Percentiles rank a stretch among this genome's conserved stretches.
These are phyloP conservation scores for Petrocephalus microphthalmus DNA, from an alignment of 2,113 vertebrate species.

Conservation along the genomic window DNA sequence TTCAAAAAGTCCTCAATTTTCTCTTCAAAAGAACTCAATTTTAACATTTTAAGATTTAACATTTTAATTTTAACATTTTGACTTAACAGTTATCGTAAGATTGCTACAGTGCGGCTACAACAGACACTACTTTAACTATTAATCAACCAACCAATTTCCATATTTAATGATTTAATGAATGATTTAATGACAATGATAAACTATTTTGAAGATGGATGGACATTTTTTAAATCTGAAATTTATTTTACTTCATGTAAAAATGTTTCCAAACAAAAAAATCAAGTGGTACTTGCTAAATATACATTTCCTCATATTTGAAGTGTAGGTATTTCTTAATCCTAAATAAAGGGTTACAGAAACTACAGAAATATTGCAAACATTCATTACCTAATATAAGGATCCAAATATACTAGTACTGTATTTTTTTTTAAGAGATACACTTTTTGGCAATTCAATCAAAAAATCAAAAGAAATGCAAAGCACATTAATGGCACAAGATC, in stretches of 20 bases:
- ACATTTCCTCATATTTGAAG: neutral
- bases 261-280: neutral
- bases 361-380: neutral
- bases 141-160: neutral
- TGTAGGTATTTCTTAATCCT: neutral
- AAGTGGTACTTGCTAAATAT: neutral
- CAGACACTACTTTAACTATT: neutral
- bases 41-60: too few relatives aligned
- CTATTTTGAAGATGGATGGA: neutral
- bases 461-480: neutral
- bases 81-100: neutral
- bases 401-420: neutral
- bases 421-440: neutral
- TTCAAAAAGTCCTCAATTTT: too few relatives aligned
- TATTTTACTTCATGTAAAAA: neutral
- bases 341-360: neutral
- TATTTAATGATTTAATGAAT: neutral
- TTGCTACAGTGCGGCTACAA: neutral
- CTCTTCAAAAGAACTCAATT: too few relatives aligned
- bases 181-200: neutral
- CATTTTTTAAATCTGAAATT: neutral
- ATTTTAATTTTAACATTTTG: too few relatives aligned
- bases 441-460: neutral
- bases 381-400: neutral
- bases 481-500: neutral